Conservation (phyloP, 2,888 invertebrate genomes). For the Nematopogon swammerdamellus region DNA sequence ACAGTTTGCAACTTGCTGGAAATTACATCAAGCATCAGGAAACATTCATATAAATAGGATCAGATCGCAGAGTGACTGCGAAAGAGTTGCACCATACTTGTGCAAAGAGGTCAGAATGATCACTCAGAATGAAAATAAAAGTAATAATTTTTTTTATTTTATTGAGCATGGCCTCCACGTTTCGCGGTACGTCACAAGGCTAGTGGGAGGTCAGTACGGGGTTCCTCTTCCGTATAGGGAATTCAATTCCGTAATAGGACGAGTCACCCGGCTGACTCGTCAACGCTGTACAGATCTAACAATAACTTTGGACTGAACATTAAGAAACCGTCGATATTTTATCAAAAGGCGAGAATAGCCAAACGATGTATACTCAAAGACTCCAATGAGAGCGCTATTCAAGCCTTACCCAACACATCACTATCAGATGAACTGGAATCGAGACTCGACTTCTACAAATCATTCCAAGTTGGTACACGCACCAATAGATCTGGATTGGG, state of each 20-base stretch:
- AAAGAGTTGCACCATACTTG: too few species aligned
- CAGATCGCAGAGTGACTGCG: too few species aligned
- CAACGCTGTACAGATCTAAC: neutral
- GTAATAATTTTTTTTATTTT: too few species aligned
- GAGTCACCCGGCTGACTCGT: neutral
- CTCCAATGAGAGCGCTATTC: neutral
- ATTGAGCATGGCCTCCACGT: too few species aligned
- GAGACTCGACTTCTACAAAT: constrained; percentile 3
- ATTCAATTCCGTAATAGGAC: neutral
- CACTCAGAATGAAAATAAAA: too few species aligned
- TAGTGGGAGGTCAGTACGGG: too few species aligned
- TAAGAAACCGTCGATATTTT: neutral
- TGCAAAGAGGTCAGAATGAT: too few species aligned
- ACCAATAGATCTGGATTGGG: constrained; percentile 5
- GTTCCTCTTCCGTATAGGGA: too few species aligned
- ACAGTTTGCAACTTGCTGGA: too few species aligned
- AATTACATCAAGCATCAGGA: too few species aligned
- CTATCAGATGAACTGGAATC: neutral
- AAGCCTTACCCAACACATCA: neutral
- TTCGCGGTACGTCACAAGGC: too few species aligned
- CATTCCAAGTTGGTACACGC: constrained; percentile 3
- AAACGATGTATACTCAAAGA: neutral
- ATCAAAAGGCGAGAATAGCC: neutral
- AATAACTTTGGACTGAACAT: neutral
- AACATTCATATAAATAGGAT: too few species aligned